phyloP scores from a whole-genome alignment of 2,888 invertebrate species.

The Cephus spinipes region DNA sequence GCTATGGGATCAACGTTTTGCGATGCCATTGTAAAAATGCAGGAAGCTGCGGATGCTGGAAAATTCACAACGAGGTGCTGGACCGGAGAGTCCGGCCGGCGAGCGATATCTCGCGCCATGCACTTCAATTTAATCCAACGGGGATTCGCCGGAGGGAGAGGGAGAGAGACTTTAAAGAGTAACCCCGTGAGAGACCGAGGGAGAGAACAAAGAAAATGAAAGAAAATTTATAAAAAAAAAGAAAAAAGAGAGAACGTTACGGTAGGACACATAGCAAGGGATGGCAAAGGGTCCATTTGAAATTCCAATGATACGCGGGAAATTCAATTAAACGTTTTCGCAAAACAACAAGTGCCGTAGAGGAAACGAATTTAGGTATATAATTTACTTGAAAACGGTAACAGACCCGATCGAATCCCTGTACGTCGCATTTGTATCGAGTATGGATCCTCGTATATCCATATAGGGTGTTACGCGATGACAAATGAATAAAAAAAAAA shows the following conservation, averaged over 20 bases:
- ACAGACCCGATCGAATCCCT: not conserved
- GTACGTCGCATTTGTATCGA: not conserved
- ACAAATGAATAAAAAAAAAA: not conserved
- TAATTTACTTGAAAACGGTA: not conserved
- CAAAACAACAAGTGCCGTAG: not conserved
- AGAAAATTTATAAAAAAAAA: not conserved
- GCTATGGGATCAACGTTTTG: not conserved
- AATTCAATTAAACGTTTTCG: constrained; percentile 51
- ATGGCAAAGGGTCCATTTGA: constrained; percentile 45
- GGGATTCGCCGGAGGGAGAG: not conserved
- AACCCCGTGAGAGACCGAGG: not conserved
- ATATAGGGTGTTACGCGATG: not conserved
- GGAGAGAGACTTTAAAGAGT: not conserved
- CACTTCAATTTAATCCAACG: not conserved
- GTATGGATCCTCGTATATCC: not conserved
- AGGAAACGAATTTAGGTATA: not conserved
- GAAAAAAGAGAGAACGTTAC: not conserved
- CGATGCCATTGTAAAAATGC: not conserved
- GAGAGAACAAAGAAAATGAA: not conserved
- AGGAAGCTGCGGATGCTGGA: not conserved
- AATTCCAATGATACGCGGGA: constrained; percentile 61
- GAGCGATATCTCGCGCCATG: not conserved
- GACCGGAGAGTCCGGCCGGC: not conserved
- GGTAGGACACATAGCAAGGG: not conserved
- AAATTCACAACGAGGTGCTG: not conserved